Percentiles rank a stretch among this genome's conserved stretches.
Evolutionary conservation across 2,797 vertebrate species (phyloP).

Genomic region (Sebastes iracundus): DNA sequence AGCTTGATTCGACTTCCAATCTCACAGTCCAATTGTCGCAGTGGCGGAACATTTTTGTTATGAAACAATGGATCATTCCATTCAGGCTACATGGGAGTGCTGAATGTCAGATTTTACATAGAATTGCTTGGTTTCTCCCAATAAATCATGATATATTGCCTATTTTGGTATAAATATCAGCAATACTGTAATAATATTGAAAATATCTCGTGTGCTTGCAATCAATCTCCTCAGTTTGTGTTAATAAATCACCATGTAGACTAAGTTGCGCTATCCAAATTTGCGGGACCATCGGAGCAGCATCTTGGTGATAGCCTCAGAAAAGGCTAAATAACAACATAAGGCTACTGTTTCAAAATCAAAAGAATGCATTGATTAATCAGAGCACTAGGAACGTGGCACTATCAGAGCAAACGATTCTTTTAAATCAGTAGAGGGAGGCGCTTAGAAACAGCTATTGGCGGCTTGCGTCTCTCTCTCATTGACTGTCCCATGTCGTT

Average conservation of each 20-base stretch:
- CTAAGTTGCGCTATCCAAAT: neutral
- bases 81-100: rapidly evolving
- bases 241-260: neutral
- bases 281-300: neutral
- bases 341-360: neutral
- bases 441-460: rapidly evolving
- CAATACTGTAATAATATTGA: neutral
- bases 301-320: neutral
- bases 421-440: no score
- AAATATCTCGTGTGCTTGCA: neutral
- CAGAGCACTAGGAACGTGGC: neutral
- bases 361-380: neutral
- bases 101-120: neutral
- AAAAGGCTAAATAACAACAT: neutral
- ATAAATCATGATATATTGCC: neutral
- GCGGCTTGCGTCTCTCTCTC: no score
- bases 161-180: neutral
- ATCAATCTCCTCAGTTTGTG: neutral
- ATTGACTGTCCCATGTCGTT: no score
- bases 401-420: no score
- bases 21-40: neutral
- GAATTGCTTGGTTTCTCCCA: neutral
- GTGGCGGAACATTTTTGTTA: rapidly evolving
- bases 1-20: no score
- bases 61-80: neutral